A percentile compares a stretch with the other conserved stretches of the same genome.
These are phyloP conservation scores for Acanthaster planci DNA, from an alignment of 35 echinoderm and acorn worm genomes.

Conservation along the genomic window DNA sequence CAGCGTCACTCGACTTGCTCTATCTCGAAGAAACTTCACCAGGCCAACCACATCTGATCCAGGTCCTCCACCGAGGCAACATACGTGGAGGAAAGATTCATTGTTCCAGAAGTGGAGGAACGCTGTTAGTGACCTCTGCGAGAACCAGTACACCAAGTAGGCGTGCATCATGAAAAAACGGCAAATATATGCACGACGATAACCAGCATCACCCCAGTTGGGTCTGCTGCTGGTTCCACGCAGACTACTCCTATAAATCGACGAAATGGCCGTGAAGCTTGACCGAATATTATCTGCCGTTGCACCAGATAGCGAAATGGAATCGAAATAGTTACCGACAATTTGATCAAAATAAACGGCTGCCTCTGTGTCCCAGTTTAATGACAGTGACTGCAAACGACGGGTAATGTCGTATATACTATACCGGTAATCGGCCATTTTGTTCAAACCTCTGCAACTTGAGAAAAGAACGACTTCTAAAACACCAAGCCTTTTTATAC, in stretches of 20 bases:
- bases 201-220: background rate
- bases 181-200: background rate
- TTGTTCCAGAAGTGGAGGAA: too few species aligned
- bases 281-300: background rate
- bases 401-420: too few species aligned
- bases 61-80: constrained; percentile 38
- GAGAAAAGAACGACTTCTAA: too few species aligned
- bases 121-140: background rate
- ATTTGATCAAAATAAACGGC: background rate
- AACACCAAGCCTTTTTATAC: too few species aligned
- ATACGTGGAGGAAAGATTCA: background rate
- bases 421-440: too few species aligned
- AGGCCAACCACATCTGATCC: constrained; percentile 32
- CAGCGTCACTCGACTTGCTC: too few species aligned
- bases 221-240: background rate
- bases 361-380: too few species aligned
- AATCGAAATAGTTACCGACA: constrained; percentile 19
- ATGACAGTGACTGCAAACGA: too few species aligned
- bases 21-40: constrained; percentile 11
- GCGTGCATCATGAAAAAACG: constrained; percentile 3
- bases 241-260: background rate
- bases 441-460: too few species aligned
- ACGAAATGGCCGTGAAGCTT: background rate
- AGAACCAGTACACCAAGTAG: background rate
- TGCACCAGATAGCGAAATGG: background rate